A percentile compares a stretch with the other conserved stretches of the same genome.
phyloP scores from a whole-genome alignment of 2,113 vertebrate genomes.

The Bubo scandiacus region DNA sequence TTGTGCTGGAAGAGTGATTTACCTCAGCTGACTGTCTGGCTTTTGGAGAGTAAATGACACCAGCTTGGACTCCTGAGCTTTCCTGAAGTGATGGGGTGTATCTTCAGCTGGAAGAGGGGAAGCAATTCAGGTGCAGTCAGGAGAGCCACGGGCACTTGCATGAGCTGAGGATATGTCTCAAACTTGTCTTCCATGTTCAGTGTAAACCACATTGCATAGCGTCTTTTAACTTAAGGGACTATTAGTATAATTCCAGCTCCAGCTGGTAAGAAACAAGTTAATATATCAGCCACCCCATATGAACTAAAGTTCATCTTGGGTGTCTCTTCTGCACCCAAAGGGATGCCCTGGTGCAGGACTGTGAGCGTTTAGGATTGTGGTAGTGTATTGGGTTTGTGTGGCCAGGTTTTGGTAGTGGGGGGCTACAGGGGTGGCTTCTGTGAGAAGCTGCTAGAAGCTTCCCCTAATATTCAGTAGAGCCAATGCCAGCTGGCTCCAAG shows the following conservation, averaged over 20 bases:
- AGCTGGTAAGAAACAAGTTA: neutral
- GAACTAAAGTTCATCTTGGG: neutral
- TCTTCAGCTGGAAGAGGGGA: neutral
- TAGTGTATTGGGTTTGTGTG: neutral
- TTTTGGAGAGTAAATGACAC: neutral
- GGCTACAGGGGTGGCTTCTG: no score
- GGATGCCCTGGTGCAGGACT: accelerated
- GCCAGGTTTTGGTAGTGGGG: neutral
- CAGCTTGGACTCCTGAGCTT: neutral
- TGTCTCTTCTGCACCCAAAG: neutral
- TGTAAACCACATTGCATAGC: neutral
- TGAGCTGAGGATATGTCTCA: neutral
- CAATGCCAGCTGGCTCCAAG: no score
- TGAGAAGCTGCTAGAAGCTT: no score
- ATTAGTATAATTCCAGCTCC: neutral
- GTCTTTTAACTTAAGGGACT: neutral
- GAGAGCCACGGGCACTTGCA: neutral
- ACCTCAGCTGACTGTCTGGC: neutral
- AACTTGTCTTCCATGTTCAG: neutral
- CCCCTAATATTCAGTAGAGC: no score
- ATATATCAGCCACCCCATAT: neutral
- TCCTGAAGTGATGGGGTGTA: neutral
- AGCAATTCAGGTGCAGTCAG: neutral
- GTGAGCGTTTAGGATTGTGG: neutral
- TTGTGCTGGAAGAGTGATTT: neutral